Base-by-base conservation (phyloP, 2,888 invertebrate species). In the Mythimna impura region DNA sequence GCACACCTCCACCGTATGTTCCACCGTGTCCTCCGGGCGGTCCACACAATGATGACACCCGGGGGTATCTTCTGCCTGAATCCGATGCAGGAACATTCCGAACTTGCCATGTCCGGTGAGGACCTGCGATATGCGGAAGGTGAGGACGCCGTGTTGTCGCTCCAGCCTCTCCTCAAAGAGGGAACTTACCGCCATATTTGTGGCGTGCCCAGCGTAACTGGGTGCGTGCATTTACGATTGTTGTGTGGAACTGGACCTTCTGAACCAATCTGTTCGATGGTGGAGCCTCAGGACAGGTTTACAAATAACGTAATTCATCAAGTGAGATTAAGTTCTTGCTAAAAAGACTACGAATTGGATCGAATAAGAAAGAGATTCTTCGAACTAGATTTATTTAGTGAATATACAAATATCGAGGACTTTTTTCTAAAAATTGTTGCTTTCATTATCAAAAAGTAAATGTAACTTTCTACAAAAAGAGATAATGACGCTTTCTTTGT, bases 231-330 rank as follows among this genome's bases (percentile, higher is more conserved):
- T 43, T 61, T 61, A 40, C 22, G 1, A 8, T n/a, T 12, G n/a
- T 50, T 8, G 14, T 9, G 36, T 6, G 14, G 8, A 71, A 9
- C n/a, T 0, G 47, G 0, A 36, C 17, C 67, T 73, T 76, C 76
- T 67, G 57, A 1, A 22, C 1, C 0, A 8, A 25, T 40, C 0
- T 50, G 0, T 22, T 30, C 12, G 8, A 10, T 40, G 36, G 25
- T 1, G 10, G 4, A 14, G 12, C 22, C 25, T 40, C 12, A 40
- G n/a, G 55, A 54, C 64, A 66, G 66, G 22, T 69, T 78, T 47
- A 63, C 66, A 82, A 82, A 78, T 73, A 73, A 82, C 25, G 73
- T 69, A 69, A 82, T 82, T 80, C 78, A 80, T 78, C 80, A 80
- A 82, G 12, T 60, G 43, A 66, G 78, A 82, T 78, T 78, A 65